Percentiles rank a stretch among this genome's conserved stretches.
Conservation (phyloP, 2,888 invertebrate species). For the Philaethria dido region DNA sequence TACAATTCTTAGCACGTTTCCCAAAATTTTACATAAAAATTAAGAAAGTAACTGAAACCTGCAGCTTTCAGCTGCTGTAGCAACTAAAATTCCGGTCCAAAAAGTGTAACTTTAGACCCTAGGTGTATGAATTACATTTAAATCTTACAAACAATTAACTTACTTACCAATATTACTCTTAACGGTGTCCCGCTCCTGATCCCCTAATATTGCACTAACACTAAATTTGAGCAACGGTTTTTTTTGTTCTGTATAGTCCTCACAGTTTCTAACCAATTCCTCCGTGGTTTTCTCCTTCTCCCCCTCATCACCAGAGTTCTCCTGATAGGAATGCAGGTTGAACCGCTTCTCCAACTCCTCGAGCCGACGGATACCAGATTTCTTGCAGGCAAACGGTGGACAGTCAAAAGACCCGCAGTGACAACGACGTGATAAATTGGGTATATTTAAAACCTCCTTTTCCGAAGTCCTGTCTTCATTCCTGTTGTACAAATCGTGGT, state of each 20-base stretch:
- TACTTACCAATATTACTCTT: conserved; percentile 71
- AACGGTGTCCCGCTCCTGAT: conserved; percentile 65
- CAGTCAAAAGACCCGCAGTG: conserved; percentile 84
- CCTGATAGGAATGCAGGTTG: conserved; percentile 67
- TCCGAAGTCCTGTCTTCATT: conserved; percentile 56
- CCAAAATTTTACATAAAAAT: no score
- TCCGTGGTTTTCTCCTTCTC: conserved; percentile 64
- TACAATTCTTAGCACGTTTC: no score
- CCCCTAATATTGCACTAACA: conserved; percentile 95
- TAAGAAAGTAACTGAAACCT: no score
- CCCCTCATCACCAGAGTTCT: conserved; percentile 70
- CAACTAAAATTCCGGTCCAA: no score
- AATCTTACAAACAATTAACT: background rate
- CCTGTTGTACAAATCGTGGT: conserved; percentile 63
- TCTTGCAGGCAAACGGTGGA: conserved; percentile 77
- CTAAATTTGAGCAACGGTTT: conserved; percentile 95
- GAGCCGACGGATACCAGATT: conserved; percentile 69
- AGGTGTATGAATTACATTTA: no score
- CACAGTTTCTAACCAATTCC: conserved; percentile 72
- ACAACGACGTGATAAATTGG: conserved; percentile 72
- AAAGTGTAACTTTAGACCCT: no score
- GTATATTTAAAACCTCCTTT: conserved; percentile 74
- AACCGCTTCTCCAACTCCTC: conserved; percentile 77
- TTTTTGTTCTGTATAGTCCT: conserved; percentile 71
- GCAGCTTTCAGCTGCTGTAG: no score